Base-by-base conservation (phyloP, 2,113 vertebrate species). In the Tylochromis polylepis region DNA sequence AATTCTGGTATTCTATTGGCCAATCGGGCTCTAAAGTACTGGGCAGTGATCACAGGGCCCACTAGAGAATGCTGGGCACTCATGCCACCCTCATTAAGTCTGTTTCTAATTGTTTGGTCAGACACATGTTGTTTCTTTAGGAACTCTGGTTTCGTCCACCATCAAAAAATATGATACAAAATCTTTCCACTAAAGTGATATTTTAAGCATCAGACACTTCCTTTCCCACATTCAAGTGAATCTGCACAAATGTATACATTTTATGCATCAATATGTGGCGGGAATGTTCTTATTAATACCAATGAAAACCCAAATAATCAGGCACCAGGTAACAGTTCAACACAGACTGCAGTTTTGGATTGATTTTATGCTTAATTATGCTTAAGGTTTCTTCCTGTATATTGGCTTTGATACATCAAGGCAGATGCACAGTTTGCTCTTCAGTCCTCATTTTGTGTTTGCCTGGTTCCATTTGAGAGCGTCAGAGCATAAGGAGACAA, bases 101-200 rank as follows among this genome's bases (percentile, higher is more conserved):
- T 24, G 55, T 24, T 57, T 57, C 11, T 57, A 24, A 24, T 57
- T 57, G n/a, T 57, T 57, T 14, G 22, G 55, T 57, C 55, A 57
- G 55, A 57, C 55, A 12, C 55, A 56, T 0, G 34, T n/a, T 36
- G 5, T 38, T 65, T 38, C 62, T 75, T 18, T 18, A 3, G 15
- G 22, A 72, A 29, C 0, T 72, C 15, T 75, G 5, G 15, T 49
- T 75, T 75, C 41, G 20, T 0, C 16, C 6, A 11, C 16, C 0
- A 0, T 75, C 24, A 51, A 75, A 51, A 29, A 3, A 3, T 27
- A 75, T 24, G 4, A 2, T 16, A 29, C 43, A 51, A 20, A 75
- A 75, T 0, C 29, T 5, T 49, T 46, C 0, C 46, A 29, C 43
- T 20, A 1, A 29, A 11, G 70, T 49, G 70, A 75, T 5, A 49